Evolutionary conservation across 92 coral and sea anemone genomes (phyloP), one percentile per base, ranked within the genome.

Genomic region (Ricordea florida): DNA sequence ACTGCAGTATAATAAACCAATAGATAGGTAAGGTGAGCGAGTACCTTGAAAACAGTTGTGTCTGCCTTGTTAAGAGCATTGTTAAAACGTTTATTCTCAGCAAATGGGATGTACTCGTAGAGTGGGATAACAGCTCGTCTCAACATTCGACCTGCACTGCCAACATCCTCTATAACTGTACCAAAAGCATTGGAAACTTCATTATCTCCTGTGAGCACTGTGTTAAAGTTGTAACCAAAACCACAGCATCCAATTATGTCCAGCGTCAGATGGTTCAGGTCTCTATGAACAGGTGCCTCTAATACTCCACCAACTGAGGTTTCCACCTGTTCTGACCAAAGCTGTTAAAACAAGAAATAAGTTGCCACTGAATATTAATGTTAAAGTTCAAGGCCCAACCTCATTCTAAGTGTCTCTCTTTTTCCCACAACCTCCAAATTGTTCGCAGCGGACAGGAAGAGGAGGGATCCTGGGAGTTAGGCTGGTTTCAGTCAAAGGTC

Each of bases 181-280:
- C 40, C 63, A 47, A 90, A 78, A 0, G 96, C 83, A 2, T 42
- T 31, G 29, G 93, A 78, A 14, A 88, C 63, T 30, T 49, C 80
- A 17, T 69, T 79, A 41, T 83, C 88, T 6, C 81, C 83, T 8
- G 69, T 71, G 13, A 85, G 70, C 2, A 89, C 66, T 9, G 93
- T 67, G 55, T 88, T 78, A 51, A 91, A 91, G 10, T 70, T 66
- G 53, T 62, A 91, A 13, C 93, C 85, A 60, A 88, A 91, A 24
- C 90, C 82, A 48, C 82, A 72, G 42, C 83, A 55, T 0, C 97
- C 97, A 10, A 88, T 87, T 28, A 88, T 66, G 38, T 91, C 97
- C 2, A 88, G 83, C 2, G 97, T 63, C 3, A 91, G 77, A 41
- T 79, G 93, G 3, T 52, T 74, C 31, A 91, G 36, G 43, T 88